Evolutionary conservation across 2,888 invertebrate species (phyloP).

Genomic region (Tridacna gigas): DNA sequence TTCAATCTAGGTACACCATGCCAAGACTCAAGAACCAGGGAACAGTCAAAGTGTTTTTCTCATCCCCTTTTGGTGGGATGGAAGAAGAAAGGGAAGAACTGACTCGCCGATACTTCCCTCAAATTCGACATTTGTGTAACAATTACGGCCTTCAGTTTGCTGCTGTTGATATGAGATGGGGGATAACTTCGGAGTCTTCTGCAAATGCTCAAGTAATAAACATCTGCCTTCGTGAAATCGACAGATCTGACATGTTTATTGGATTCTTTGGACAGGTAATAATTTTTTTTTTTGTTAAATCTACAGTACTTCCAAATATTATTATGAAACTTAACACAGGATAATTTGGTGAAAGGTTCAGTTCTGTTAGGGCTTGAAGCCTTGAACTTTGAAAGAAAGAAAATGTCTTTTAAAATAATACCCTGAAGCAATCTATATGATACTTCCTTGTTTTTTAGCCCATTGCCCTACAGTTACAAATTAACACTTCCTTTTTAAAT

Average conservation of each 20-base stretch:
- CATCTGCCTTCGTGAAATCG: conserved; percentile 82
- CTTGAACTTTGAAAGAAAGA: too few relatives aligned
- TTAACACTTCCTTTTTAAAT: too few relatives aligned
- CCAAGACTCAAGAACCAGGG: conserved; percentile 72
- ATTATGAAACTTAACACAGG: too few relatives aligned
- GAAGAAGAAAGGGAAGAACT: conserved; percentile 83
- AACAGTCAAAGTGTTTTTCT: conserved; percentile 81
- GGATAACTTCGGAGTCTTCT: conserved; percentile 81
- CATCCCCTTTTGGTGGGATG: conserved; percentile 85
- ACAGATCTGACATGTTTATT: conserved; percentile 82
- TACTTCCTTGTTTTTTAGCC: too few relatives aligned
- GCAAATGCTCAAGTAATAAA: conserved; percentile 80
- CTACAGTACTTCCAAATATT: too few relatives aligned
- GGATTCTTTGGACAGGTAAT: conserved; percentile 83
- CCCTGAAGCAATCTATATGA: too few relatives aligned
- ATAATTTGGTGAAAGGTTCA: too few relatives aligned
- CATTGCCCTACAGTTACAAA: too few relatives aligned
- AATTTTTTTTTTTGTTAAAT: background rate
- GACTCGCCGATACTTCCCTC: conserved; percentile 81
- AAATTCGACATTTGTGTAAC: conserved; percentile 78
- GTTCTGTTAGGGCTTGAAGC: too few relatives aligned
- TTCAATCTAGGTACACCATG: conserved; percentile 30
- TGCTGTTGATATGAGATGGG: conserved; percentile 84
- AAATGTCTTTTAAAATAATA: too few relatives aligned
- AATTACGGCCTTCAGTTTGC: conserved; percentile 80